Base-by-base conservation (phyloP, 2,888 invertebrate genomes). In the Chrysina gloriosa region DNA sequence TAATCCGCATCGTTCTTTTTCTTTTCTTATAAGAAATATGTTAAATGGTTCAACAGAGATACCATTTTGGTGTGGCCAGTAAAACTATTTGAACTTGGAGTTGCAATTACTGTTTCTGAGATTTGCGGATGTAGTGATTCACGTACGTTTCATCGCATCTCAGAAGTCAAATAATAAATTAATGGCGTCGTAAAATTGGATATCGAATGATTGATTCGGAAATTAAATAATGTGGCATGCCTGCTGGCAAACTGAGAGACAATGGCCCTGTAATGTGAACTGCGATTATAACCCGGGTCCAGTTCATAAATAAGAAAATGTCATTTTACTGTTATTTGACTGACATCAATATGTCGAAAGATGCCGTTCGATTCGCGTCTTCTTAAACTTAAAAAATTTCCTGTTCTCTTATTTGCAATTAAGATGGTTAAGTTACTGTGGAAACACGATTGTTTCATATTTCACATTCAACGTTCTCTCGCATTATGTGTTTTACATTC, bases 141-240 rank as follows among this genome's bases (percentile, higher is more conserved):
- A 52, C 31, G 34, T 52, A 42, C 16, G 7, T 14, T 21, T 16
- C 16, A 6, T 14, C 9, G 19, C 34, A 2, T 19, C 21, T 9
- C 48, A 31, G 47, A 67, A 47, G 21, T 14, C 7, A 71, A 73
- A 73, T 73, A 72, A 72, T 73, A 73, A 73, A 72, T 73, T 73
- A 72, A 69, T 67, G 66, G 63, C 64, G 67, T 70, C 63, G 69
- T 71, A 72, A 72, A 72, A 71, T 72, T 72, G 65, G 72, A 70
- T 70, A 68, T 68, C 64, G 67, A 39, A 68, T 73, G 63, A 72
- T 71, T 67, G 69, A 69, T 70, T 69, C 58, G 31, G 47, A 64
- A 70, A 69, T 69, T 63, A 67, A 70, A 67, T 67, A 67, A 66
- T 66, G 70, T 54, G 63, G 61, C 58, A n/a, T 63, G 67, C 48